A percentile compares a stretch with the other conserved stretches of the same genome.
Conservation (phyloP, 2,113 vertebrate species). For the Dipodomys ordii region DNA sequence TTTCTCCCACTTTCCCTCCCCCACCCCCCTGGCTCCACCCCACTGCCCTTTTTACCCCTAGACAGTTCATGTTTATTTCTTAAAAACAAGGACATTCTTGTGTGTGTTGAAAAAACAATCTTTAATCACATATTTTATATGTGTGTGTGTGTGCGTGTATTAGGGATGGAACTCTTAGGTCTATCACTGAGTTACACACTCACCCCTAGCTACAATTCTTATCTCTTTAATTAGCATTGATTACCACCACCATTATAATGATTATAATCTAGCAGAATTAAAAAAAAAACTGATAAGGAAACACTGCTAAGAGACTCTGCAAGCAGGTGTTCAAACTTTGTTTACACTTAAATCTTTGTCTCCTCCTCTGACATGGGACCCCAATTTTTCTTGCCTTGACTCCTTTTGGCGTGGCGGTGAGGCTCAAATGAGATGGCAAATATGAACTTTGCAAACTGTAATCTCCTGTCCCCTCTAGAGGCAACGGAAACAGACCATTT, state of each 20-base stretch:
- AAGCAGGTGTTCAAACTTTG: too few relatives aligned
- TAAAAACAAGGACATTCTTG: constrained; percentile 23
- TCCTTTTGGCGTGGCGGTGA: neutral
- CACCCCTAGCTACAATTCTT: constrained; percentile 20
- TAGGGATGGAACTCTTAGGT: neutral
- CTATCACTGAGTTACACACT: too few relatives aligned
- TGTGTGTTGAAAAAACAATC: neutral
- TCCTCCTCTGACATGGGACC: neutral
- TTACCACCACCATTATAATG: neutral
- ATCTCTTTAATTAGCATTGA: constrained; percentile 51
- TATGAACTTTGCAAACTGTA: neutral
- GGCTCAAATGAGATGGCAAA: constrained; percentile 10
- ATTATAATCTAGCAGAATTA: neutral
- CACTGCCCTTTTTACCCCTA: too few relatives aligned
- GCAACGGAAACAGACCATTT: neutral
- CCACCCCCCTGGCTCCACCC: too few relatives aligned
- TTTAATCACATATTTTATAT: neutral
- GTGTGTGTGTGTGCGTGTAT: neutral
- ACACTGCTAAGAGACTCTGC: too few relatives aligned
- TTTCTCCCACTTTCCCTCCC: too few relatives aligned
- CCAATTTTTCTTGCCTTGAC: neutral
- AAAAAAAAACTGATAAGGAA: neutral
- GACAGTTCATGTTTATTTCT: neutral
- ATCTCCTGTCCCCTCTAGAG: neutral
- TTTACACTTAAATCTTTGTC: neutral